Evolutionary conservation across 2,888 invertebrate genomes (phyloP).

Genomic region (Meiosimyza decipiens): DNA sequence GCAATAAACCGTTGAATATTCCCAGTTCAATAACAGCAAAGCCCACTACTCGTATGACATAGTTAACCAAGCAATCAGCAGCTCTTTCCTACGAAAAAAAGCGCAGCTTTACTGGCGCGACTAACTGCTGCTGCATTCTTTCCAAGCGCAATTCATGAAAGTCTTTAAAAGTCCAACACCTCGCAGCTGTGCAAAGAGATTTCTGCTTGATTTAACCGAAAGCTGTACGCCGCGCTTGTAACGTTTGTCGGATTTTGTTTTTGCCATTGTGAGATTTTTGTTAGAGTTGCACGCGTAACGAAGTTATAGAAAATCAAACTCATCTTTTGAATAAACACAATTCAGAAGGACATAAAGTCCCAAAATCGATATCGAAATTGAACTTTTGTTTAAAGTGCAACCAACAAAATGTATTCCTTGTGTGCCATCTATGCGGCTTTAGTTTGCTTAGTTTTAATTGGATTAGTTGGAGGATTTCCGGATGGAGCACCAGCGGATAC

Average conservation of each 20-base stretch:
- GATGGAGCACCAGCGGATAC: conserved; percentile 85
- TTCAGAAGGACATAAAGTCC: not conserved
- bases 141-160: conserved; percentile 9
- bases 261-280: too few relatives aligned
- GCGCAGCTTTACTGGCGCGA: not conserved
- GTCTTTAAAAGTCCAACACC: conserved; percentile 43
- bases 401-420: conserved; percentile 43
- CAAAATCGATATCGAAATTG: conserved; percentile 15
- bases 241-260: not conserved
- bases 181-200: conserved; percentile 38
- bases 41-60: too few relatives aligned
- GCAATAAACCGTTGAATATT: too few relatives aligned
- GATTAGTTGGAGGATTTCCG: conserved; percentile 71
- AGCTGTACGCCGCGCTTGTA: conserved; percentile 9
- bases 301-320: not conserved
- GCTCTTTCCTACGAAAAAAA: not conserved
- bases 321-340: not conserved
- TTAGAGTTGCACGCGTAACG: too few relatives aligned
- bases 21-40: too few relatives aligned
- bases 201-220: conserved; percentile 30
- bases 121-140: not conserved
- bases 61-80: too few relatives aligned
- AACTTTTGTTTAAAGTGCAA: conserved; percentile 28
- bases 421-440: conserved; percentile 48
- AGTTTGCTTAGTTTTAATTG: conserved; percentile 65